A percentile compares a stretch with the other conserved stretches of the same genome.
Conservation (phyloP, 2,113 vertebrate species). For the Acrocephalus arundinaceus region DNA sequence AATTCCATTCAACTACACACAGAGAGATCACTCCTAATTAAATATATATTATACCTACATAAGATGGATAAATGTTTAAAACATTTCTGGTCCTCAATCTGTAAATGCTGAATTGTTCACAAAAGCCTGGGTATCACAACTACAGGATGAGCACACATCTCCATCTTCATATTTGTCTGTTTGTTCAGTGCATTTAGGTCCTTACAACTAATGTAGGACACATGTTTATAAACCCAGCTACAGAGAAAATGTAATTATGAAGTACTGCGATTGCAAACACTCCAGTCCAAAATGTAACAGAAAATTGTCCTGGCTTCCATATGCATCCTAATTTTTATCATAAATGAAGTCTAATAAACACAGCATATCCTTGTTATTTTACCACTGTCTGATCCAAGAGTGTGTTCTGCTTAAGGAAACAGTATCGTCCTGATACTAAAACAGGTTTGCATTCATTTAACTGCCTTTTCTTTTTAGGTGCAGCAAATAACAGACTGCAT, state of each 20-base stretch:
- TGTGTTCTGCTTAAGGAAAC: neutral
- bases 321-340: neutral
- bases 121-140: neutral
- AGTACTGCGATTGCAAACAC: neutral
- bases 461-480: neutral
- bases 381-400: neutral
- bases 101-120: neutral
- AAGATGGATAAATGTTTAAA: neutral
- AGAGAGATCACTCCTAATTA: neutral
- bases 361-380: neutral
- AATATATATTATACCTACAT: neutral
- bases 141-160: neutral
- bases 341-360: neutral
- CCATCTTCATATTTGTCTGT: neutral
- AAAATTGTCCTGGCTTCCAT: neutral
- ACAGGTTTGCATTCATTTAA: neutral
- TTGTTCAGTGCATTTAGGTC: neutral
- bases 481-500: neutral
- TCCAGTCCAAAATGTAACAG: neutral
- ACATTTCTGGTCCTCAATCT: neutral
- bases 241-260: neutral
- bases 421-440: neutral
- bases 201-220: neutral
- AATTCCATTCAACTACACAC: neutral
- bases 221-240: neutral